Evolutionary conservation across 2,888 invertebrate genomes (phyloP).

Genomic region (Thalpophila matura): DNA sequence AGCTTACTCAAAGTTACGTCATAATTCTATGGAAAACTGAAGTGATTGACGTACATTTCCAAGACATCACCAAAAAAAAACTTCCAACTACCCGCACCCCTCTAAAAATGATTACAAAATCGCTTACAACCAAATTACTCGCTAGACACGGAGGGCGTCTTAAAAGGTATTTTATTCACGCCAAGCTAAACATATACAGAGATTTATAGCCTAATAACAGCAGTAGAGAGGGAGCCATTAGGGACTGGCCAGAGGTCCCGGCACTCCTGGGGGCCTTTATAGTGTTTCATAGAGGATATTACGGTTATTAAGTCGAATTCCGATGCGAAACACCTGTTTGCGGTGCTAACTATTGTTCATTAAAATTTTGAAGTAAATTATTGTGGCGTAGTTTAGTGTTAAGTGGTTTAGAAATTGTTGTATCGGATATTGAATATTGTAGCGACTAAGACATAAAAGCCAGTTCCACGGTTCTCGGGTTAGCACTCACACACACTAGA

Average conservation of each 20-base stretch:
- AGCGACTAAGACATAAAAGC: no score
- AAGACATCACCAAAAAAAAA: conserved; percentile 14
- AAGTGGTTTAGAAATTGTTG: not conserved
- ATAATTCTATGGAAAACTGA: not conserved
- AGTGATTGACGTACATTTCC: not conserved
- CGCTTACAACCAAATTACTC: conserved; percentile 59
- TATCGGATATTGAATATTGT: not conserved
- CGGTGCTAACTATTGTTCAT: conserved; percentile 45
- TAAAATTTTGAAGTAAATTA: conserved; percentile 53
- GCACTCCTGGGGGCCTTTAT: conserved; percentile 66
- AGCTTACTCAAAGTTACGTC: not conserved
- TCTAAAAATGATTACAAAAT: conserved; percentile 58
- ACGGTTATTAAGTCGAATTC: conserved; percentile 69
- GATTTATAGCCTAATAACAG: conserved; percentile 77
- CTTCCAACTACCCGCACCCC: conserved; percentile 21
- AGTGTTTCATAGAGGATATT: conserved; percentile 66
- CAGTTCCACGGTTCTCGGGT: no score
- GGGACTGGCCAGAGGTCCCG: conserved; percentile 66
- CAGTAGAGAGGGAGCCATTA: conserved; percentile 69
- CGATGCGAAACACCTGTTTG: conserved; percentile 62
- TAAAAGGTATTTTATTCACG: conserved; percentile 65
- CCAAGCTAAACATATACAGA: conserved; percentile 67
- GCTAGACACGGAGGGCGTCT: conserved; percentile 49
- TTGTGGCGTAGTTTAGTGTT: conserved; percentile 6
- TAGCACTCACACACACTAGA: no score